Conservation (phyloP, 2,797 vertebrate genomes). For the Eurystomus glaucurus region DNA sequence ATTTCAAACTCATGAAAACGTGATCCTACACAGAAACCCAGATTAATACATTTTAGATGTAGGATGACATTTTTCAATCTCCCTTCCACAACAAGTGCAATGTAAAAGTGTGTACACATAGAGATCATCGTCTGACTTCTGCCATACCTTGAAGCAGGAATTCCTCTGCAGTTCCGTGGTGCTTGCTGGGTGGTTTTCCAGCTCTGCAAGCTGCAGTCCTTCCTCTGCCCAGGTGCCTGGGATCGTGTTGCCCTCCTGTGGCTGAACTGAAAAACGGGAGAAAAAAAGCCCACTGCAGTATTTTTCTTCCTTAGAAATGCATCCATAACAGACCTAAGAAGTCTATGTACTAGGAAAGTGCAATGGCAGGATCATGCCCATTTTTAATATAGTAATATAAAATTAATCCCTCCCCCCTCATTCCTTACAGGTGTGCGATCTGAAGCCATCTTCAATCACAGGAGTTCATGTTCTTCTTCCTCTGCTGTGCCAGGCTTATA, state of each 20-base stretch:
- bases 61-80: neutral
- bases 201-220: neutral
- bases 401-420: neutral
- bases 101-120: neutral
- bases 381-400: neutral
- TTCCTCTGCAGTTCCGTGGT: neutral
- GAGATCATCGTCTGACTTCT: neutral
- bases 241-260: slow-evolving; percentile 56
- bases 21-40: neutral
- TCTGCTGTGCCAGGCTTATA: neutral
- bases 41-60: neutral
- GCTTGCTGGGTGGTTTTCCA: rapidly evolving
- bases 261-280: neutral
- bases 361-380: neutral
- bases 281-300: neutral
- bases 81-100: neutral
- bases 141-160: neutral
- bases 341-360: neutral
- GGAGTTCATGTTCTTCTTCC: neutral
- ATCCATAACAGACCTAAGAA: neutral
- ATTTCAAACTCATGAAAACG: neutral
- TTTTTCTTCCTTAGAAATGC: neutral
- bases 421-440: neutral
- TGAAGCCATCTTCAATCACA: neutral
- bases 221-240: neutral